These are phyloP conservation scores for Julus scandinavius DNA, from an alignment of 2,888 invertebrate genomes.

Conservation along the genomic window DNA sequence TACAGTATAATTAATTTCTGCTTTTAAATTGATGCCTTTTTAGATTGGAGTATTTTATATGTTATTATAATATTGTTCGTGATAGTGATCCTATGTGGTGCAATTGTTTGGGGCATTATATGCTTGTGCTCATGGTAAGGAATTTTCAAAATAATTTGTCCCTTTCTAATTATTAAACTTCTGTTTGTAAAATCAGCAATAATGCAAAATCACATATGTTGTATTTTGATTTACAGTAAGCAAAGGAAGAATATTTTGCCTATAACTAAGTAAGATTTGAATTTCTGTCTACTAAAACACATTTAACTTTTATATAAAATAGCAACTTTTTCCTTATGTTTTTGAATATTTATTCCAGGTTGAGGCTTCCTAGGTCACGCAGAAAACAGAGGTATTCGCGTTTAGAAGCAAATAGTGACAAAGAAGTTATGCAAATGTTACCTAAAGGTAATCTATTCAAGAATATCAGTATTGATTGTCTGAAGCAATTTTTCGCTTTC, in stretches of 20 bases:
- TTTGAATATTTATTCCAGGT: slow-evolving; percentile 39
- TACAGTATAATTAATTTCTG: slow-evolving; percentile 55
- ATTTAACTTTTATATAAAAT: neutral
- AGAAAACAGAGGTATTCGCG: slow-evolving; percentile 64
- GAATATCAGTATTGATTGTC: no score
- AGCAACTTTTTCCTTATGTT: neutral
- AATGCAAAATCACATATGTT: neutral
- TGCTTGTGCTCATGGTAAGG: slow-evolving; percentile 64
- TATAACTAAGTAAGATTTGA: slow-evolving; percentile 29
- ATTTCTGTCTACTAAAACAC: neutral
- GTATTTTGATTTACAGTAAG: slow-evolving; percentile 18
- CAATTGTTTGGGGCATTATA: slow-evolving; percentile 63
- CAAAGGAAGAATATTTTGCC: slow-evolving; percentile 40
- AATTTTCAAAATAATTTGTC: neutral
- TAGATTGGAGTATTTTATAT: slow-evolving; percentile 94
- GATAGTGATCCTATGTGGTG: slow-evolving; percentile 63
- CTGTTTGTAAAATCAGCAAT: neutral
- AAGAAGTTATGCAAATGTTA: slow-evolving; percentile 57
- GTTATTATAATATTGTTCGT: slow-evolving; percentile 75
- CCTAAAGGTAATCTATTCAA: slow-evolving; percentile 50
- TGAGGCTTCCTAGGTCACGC: slow-evolving; percentile 61
- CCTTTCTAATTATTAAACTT: neutral
- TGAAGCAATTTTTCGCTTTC: no score
- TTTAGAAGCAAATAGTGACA: slow-evolving; percentile 62
- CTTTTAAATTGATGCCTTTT: slow-evolving; percentile 56